Percentiles rank a stretch among this genome's conserved stretches.
phyloP scores from a whole-genome alignment of 2,113 vertebrate species.

The Sapajus apella region DNA sequence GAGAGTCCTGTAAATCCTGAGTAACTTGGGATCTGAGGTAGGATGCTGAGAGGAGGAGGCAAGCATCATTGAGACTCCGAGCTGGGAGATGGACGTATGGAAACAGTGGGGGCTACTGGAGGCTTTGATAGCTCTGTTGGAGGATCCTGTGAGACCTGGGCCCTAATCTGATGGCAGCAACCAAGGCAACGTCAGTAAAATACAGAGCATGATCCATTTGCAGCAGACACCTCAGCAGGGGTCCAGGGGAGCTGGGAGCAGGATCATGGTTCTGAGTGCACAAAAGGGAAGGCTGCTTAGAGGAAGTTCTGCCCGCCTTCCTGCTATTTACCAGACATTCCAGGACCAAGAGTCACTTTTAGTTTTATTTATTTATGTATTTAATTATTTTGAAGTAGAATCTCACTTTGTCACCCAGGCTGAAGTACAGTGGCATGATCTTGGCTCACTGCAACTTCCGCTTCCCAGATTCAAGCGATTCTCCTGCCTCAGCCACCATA shows the following conservation, averaged over 20 bases:
- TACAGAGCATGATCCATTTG: background rate
- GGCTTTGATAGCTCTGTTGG: background rate
- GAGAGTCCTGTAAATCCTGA: background rate
- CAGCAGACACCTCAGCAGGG: rapidly evolving
- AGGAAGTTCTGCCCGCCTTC: background rate
- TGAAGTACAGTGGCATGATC: too few species aligned
- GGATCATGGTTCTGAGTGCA: background rate
- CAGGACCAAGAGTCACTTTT: background rate
- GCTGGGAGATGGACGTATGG: background rate
- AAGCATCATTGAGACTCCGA: background rate
- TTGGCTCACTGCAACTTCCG: too few species aligned
- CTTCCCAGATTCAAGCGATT: too few species aligned
- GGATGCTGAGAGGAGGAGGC: background rate
- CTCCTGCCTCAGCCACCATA: too few species aligned
- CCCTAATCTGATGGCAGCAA: background rate
- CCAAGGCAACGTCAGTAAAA: background rate
- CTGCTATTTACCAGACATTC: background rate
- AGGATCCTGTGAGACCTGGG: background rate
- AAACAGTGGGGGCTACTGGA: too few species aligned
- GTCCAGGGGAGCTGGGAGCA: rapidly evolving
- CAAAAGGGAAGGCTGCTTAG: background rate
- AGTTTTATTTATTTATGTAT: too few species aligned
- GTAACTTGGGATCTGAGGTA: background rate
- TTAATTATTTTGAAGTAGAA: too few species aligned
- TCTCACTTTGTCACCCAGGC: too few species aligned